A percentile compares a stretch with the other conserved stretches of the same genome.
Evolutionary conservation across 2,113 vertebrate species (phyloP).

Genomic region (Hemiscyllium ocellatum): DNA sequence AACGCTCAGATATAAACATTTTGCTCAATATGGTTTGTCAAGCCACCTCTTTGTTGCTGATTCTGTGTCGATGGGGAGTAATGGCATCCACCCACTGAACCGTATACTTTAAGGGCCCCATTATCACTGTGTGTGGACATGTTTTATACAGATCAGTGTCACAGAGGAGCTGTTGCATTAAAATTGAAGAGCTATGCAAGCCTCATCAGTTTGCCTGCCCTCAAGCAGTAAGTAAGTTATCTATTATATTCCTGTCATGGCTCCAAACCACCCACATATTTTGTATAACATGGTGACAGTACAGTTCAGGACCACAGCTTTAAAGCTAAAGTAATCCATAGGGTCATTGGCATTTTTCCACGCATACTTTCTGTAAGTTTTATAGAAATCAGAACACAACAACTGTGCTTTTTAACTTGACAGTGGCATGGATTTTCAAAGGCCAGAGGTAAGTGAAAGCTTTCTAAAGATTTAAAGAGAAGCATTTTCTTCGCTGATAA

Average conservation of each 20-base stretch:
- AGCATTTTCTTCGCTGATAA: neutral
- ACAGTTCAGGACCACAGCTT: neutral
- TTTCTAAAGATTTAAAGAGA: neutral
- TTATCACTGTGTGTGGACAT: neutral
- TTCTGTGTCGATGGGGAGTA: neutral
- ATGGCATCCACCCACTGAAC: neutral
- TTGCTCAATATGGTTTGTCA: neutral
- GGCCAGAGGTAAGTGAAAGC: neutral
- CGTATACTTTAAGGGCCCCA: neutral
- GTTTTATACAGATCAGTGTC: neutral
- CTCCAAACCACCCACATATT: constrained; percentile 13
- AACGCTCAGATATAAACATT: neutral
- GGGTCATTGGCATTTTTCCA: constrained; percentile 15
- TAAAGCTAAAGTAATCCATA: neutral
- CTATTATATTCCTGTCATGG: neutral
- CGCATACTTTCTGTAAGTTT: neutral
- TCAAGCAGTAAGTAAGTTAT: neutral
- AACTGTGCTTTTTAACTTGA: neutral
- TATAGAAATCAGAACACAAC: neutral
- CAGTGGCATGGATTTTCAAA: neutral
- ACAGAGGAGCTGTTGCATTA: neutral
- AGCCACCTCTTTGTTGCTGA: neutral
- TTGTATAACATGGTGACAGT: neutral
- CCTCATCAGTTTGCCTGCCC: neutral
- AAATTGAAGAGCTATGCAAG: neutral